phyloP scores from a whole-genome alignment of 2,888 invertebrate species.

The Phortica okadai region DNA sequence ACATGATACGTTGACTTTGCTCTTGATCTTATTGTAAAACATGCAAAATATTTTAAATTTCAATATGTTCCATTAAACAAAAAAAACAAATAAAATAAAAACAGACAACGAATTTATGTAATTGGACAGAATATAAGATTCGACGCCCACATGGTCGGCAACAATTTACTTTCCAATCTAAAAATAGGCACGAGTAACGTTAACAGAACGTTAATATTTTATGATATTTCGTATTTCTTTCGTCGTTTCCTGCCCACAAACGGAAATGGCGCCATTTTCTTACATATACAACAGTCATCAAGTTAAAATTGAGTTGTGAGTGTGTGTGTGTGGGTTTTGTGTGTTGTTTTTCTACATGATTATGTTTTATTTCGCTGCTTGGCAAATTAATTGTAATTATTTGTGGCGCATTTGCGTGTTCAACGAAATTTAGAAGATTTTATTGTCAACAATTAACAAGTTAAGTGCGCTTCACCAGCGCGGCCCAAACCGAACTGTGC shows the following conservation, averaged over 20 bases:
- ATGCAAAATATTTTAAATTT: too few species aligned
- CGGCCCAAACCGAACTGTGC: background rate
- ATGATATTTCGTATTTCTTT: background rate
- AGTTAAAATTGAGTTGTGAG: slow-evolving; percentile 59
- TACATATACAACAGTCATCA: slow-evolving; percentile 10
- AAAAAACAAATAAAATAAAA: too few species aligned
- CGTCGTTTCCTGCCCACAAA: background rate
- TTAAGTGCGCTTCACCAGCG: slow-evolving; percentile 38
- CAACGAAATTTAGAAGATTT: slow-evolving; percentile 54
- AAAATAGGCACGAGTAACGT: background rate
- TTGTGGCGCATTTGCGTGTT: slow-evolving; percentile 52
- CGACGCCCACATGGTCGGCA: too few species aligned
- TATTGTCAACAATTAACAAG: slow-evolving; percentile 64
- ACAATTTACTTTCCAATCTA: background rate
- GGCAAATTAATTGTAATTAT: slow-evolving; percentile 9
- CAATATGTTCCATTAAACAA: too few species aligned
- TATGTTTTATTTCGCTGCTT: slow-evolving; percentile 33
- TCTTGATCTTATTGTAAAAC: too few species aligned
- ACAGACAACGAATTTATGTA: too few species aligned
- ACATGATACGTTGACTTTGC: too few species aligned
- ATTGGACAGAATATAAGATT: too few species aligned
- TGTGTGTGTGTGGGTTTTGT: background rate
- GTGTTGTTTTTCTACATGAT: background rate
- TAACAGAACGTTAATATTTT: background rate
- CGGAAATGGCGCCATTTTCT: too few species aligned